Base-by-base conservation (phyloP, 2,113 vertebrate species). In the Bubalus kerabau region DNA sequence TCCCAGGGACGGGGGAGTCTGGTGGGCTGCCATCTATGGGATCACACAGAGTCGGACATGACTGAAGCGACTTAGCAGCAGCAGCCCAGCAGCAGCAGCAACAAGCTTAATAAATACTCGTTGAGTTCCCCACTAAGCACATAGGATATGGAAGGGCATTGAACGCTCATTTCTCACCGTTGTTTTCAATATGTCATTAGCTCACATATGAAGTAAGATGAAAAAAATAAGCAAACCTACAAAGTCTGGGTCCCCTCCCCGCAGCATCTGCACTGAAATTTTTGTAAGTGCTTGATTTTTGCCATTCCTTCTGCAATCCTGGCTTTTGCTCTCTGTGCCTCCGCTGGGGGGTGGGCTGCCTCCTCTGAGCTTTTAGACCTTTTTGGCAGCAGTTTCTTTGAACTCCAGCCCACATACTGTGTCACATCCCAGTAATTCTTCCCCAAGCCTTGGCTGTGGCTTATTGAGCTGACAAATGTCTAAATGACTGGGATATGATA, bases 401-500 rank as follows among this genome's bases (percentile, higher is more conserved):
- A 97, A 97, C 96, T 98, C 6, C 0, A 95, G 98, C 97, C 98
- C 98, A 97, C 98, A 97, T 96, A 87, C 95, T 97, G 97, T 98
- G 98, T 98, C 97, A 96, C 80, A 93, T 98, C 97, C 98, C 97
- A 93, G 96, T 96, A 97, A 97, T 98, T 98, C 97, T 92, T 97
- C 91, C 96, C 96, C 93, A 81, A 96, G n/a, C 90, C 97, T 92
- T 96, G 96, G 82, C 96, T 95, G 60, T 96, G 60, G 64, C 78
- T 98, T 98, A 98, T 97, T 96, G 97, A 98, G 98, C 96, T 98
- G 98, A 98, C 98, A 98, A 97, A 98, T 91, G 95, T 98, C 99
- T 98, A 97, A 98, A 97, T 98, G 97, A 98, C 97, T 96, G 98
- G 98, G 98, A 98, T 96, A 97, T 80, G 95, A 98, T 98, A 98